These are phyloP conservation scores for Acronicta aceris DNA, from an alignment of 2,888 invertebrate genomes.

Conservation along the genomic window DNA sequence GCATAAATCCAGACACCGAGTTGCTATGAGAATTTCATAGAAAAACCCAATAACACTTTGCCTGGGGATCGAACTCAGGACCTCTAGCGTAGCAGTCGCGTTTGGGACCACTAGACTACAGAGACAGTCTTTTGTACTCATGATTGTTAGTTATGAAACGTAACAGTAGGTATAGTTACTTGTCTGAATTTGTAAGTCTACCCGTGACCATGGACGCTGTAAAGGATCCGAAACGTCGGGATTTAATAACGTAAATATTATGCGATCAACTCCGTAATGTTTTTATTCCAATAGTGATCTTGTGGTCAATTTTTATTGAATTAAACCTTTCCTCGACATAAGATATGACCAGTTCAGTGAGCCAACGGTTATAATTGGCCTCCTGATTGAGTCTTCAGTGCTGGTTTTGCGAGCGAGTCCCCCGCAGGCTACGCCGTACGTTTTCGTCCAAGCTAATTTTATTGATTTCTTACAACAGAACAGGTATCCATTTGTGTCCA, in stretches of 20 bases:
- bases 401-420: constrained; percentile 59
- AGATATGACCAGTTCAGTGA: constrained; percentile 33
- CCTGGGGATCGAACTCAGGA: no score
- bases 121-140: no score
- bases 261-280: no score
- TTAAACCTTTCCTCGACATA: constrained; percentile 19
- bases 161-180: neutral
- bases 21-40: no score
- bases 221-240: no score
- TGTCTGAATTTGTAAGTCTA: no score
- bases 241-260: no score
- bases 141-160: neutral
- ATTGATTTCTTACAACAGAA: constrained; percentile 67
- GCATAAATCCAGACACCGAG: no score
- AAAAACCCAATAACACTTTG: no score
- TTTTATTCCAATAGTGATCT: neutral
- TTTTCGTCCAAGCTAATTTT: constrained; percentile 57
- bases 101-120: no score
- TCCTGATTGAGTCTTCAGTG: constrained; percentile 70
- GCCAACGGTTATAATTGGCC: constrained; percentile 59
- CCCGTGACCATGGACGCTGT: no score
- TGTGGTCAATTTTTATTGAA: constrained; percentile 17
- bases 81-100: no score
- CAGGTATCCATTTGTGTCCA: constrained; percentile 16
- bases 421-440: constrained; percentile 65